These are phyloP conservation scores for Heliconius cydno DNA, from an alignment of 2,888 invertebrate genomes.

Conservation along the genomic window DNA sequence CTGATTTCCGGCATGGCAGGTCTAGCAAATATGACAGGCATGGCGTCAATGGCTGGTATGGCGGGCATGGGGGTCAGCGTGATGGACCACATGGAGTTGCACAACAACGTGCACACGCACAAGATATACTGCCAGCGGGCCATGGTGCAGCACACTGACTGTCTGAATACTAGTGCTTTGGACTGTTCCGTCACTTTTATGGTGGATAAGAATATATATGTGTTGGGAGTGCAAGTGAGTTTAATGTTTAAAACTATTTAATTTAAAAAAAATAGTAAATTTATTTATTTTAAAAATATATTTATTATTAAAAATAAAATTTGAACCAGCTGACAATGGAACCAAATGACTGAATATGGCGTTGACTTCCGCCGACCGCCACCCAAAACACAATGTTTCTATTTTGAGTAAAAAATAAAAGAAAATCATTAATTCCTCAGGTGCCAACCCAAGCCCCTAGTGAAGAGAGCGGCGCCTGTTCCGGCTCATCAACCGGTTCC, in stretches of 20 bases:
- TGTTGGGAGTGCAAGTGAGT: conserved; percentile 87
- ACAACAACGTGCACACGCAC: conserved; percentile 66
- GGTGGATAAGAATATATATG: conserved; percentile 91
- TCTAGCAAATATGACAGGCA: background rate
- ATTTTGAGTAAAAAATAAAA: no score
- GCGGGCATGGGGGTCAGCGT: conserved; percentile 45
- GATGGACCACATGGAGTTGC: conserved; percentile 57
- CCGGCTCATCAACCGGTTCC: conserved; percentile 44
- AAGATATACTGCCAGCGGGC: conserved; percentile 88
- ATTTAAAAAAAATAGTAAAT: no score
- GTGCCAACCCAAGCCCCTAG: conserved; percentile 89
- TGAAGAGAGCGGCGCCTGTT: conserved; percentile 64
- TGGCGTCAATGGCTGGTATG: conserved; percentile 34
- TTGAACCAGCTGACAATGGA: no score
- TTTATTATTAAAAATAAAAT: no score
- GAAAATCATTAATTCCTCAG: conserved; percentile 58
- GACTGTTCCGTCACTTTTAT: conserved; percentile 92
- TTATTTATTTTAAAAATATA: no score
- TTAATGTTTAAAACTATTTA: no score
- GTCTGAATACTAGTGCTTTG: conserved; percentile 88
- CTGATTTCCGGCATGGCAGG: conserved; percentile 2
- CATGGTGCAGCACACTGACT: conserved; percentile 87
- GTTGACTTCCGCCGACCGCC: no score
- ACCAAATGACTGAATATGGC: no score
- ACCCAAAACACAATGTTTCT: no score